Evolutionary conservation across 2,113 vertebrate genomes (phyloP), one percentile per base, ranked within the genome.

Genomic region (Halcyon malimbica): DNA sequence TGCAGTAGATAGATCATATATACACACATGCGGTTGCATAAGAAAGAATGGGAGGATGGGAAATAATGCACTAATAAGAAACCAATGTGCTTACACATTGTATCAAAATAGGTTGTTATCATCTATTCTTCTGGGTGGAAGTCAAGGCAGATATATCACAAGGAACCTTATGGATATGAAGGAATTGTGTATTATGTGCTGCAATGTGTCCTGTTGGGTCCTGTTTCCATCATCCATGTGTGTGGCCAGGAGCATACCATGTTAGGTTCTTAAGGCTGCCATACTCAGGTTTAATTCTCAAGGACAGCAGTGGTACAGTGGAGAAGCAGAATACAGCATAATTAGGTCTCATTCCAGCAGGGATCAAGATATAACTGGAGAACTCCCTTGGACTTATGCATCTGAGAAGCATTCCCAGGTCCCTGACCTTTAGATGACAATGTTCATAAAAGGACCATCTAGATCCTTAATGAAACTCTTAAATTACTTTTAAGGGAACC

Each of bases 401-500:
- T 85, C 46, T 75, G 69, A 70, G 59, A 82, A 92, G 33, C 18
- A 46, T 89, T 89, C 83, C 35, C 42, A 79, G 83, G 73, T 95
- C 74, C 42, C 42, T 71, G 77, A 83, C 65, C 73, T 87, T 50
- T 68, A 71, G 39, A 87, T 63, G 87, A 94, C 80, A 75, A 31
- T 81, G 62, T 78, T 79, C 44, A 70, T 91, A 79, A 88, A 96
- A 90, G 71, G 59, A 57, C 59, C 46, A 46, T 73, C 80, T 69
- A 90, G 70, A 89, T 87, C 41, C 81, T 82, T 97, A 95, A 91
- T 81, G 83, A 92, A 94, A 81, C 25, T 64, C 69, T 68, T 78
- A 80, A 88, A 87, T 91, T 94, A 68, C 42, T 92, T 94, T 64
- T 87, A 90, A 92, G 37, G 51, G 60, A 90, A 57, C 57, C 21